Percentiles rank a stretch among this genome's conserved stretches.
Evolutionary conservation across 2,113 vertebrate genomes (phyloP).

Genomic region (Noctilio leporinus): DNA sequence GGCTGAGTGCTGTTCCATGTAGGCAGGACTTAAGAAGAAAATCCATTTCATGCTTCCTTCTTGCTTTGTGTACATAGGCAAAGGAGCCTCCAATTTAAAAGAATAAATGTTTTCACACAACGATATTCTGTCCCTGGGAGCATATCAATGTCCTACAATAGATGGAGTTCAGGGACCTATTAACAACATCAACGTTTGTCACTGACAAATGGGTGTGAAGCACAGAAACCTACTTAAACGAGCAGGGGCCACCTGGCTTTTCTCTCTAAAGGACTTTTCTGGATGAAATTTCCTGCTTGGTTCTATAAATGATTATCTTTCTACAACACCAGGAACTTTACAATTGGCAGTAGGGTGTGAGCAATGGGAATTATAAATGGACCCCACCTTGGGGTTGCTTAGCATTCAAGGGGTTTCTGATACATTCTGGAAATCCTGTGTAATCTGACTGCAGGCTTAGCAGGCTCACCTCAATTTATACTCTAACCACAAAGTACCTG

Average conservation of each 20-base stretch:
- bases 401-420: not conserved
- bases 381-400: not conserved
- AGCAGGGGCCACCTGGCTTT: conserved; percentile 71
- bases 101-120: conserved; percentile 82
- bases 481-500: conserved; percentile 8
- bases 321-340: conserved; percentile 65
- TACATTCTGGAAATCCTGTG: not conserved
- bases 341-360: conserved; percentile 58
- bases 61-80: conserved; percentile 78
- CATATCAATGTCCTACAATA: conserved; percentile 81
- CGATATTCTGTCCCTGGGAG: conserved; percentile 84
- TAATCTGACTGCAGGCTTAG: not conserved
- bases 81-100: conserved; percentile 72
- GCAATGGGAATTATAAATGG: not conserved
- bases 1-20: not conserved
- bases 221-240: conserved; percentile 74
- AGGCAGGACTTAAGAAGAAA: not conserved
- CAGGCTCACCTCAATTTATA: not conserved
- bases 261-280: conserved; percentile 75
- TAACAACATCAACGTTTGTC: conserved; percentile 86
- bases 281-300: conserved; percentile 71
- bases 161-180: conserved; percentile 87
- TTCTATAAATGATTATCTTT: conserved; percentile 76
- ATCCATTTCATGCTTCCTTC: conserved; percentile 64
- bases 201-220: conserved; percentile 82